Evolutionary conservation across 1,140 invertebrate species (phyloP).

Genomic region (Eupristina koningsbergeri): DNA sequence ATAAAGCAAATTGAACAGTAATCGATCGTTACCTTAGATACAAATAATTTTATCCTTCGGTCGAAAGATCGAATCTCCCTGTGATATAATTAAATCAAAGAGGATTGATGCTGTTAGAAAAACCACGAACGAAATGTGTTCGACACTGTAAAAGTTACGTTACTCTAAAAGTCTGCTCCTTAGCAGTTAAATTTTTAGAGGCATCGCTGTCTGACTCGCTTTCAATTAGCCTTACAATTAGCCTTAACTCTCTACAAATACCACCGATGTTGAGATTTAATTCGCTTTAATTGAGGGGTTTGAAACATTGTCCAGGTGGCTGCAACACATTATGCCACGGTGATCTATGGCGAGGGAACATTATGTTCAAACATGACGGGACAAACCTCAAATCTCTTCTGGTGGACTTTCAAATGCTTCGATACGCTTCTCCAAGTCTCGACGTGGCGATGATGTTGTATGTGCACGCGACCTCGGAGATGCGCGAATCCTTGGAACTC

Average conservation of each 20-base stretch:
- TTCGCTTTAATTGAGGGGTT: not conserved
- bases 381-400: not conserved
- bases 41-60: no score
- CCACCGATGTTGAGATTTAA: not conserved
- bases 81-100: not conserved
- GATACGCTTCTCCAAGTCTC: slow-evolving; percentile 29
- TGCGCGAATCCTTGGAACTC: not conserved
- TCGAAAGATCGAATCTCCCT: not conserved
- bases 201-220: no score
- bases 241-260: not conserved
- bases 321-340: slow-evolving; percentile 41
- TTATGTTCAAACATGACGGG: slow-evolving; percentile 20
- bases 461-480: not conserved
- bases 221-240: not conserved
- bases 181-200: no score
- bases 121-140: no score
- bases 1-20: no score
- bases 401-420: slow-evolving; percentile 42
- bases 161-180: not conserved
- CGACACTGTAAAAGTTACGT: not conserved
- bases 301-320: no score
- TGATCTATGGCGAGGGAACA: slow-evolving; percentile 35
- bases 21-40: no score
- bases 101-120: not conserved
- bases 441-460: slow-evolving; percentile 33